Evolutionary conservation across 2,113 vertebrate species (phyloP).

Genomic region (Oenanthe oenanthe): DNA sequence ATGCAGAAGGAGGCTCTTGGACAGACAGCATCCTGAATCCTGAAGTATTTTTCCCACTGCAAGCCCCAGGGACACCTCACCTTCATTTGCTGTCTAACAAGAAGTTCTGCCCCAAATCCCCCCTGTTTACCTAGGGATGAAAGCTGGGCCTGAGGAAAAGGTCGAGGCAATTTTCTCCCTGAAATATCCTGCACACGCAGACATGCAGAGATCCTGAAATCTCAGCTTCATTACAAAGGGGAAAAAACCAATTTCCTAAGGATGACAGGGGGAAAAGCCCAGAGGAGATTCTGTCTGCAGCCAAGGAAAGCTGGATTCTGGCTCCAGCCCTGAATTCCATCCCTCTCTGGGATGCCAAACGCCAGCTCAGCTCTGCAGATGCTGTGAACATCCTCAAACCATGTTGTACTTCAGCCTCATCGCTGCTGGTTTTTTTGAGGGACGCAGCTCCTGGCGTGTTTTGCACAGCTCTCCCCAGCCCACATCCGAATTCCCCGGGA

Average conservation of each 20-base stretch:
- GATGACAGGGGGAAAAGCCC: neutral
- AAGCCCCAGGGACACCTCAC: neutral
- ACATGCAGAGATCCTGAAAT: neutral
- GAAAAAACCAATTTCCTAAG: neutral
- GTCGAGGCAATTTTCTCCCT: neutral
- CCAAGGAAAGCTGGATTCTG: constrained; percentile 16
- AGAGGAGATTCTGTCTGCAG: neutral
- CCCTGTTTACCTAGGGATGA: neutral
- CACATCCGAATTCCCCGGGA: neutral
- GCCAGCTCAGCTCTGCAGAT: constrained; percentile 16
- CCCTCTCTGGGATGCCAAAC: neutral
- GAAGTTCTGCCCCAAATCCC: neutral
- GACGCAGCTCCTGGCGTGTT: neutral
- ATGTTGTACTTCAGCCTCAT: neutral
- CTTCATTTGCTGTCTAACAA: constrained; percentile 1
- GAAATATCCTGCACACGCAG: neutral
- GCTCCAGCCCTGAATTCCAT: neutral
- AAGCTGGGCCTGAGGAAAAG: constrained; percentile 10
- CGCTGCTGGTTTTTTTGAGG: no score
- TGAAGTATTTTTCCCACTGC: neutral
- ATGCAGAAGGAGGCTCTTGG: neutral
- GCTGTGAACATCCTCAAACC: neutral
- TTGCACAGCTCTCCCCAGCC: neutral
- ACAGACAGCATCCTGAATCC: neutral
- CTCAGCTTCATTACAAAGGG: neutral